Evolutionary conservation across 2,113 vertebrate genomes (phyloP), one percentile per base, ranked within the genome.

Genomic region (Ammodytes marinus): DNA sequence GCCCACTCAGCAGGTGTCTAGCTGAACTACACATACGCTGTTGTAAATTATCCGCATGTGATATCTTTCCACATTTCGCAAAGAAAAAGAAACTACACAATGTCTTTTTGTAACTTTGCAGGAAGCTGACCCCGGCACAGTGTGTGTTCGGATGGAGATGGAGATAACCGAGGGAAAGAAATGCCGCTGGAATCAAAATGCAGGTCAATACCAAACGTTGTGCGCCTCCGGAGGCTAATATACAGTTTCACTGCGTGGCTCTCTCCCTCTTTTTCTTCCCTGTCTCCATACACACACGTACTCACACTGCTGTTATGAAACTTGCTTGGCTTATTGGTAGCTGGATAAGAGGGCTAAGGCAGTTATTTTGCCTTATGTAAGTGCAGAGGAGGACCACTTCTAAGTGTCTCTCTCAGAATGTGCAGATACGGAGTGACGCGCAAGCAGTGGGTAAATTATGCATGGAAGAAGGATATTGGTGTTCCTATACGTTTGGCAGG

Each of bases 151-250:
- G 72, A 80, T 59, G 79, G 71, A 76, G 74, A 69, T 12, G 27
- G 27, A 27, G 27, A 27, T 27, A 27, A 54, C 55, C 1, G 50
- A 47, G 50, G 72, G 83, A 82, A 87, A 86, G 54, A 85, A 60
- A 47, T 71, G 58, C 67, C 64, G 79, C 60, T 64, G 72, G 70
- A 85, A 80, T 86, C 74, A 64, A 76, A 43, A 77, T 64, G 80
- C 78, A 84, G 83, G 86, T 89, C 88, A 82, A 69, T 69, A 54
- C 82, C 65, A 86, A 88, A 89, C 91, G 89, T 49, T 74, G 55
- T 89, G 84, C 89, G 80, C 57, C 81, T 68, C 73, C 19, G 1
- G 67, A 80, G 54, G 53, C 67, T 59, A 68, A 83, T 69, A 82
- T 52, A 68, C 35, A 12, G 8, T 71, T 80, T 68, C 57, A 45